Evolutionary conservation across 1,140 invertebrate species (phyloP).

Genomic region (Neodiprion lecontei): DNA sequence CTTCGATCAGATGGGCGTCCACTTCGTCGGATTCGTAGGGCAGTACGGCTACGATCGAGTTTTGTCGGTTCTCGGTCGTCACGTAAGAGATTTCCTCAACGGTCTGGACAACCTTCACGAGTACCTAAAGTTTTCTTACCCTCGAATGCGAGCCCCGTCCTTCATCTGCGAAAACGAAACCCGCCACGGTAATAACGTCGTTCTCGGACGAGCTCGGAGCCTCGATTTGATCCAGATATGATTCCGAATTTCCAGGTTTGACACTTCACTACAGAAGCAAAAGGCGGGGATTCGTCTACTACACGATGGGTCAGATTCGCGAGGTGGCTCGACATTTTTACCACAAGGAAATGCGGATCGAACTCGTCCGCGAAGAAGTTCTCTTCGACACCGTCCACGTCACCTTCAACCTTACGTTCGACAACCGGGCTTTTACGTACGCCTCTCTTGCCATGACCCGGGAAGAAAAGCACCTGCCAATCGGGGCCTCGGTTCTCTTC

Average conservation of each 20-base stretch:
- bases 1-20: conserved; percentile 89
- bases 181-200: conserved; percentile 62
- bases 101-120: conserved; percentile 97
- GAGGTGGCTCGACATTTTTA: conserved; percentile 92
- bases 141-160: conserved; percentile 89
- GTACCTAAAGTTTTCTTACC: conserved; percentile 96
- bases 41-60: conserved; percentile 95
- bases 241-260: conserved; percentile 66
- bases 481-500: conserved; percentile 88
- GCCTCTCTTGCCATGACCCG: conserved; percentile 82
- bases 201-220: no score
- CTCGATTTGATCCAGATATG: no score
- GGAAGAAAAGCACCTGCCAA: conserved; percentile 85
- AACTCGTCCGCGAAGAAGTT: conserved; percentile 84
- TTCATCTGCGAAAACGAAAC: conserved; percentile 97
- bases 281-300: conserved; percentile 91
- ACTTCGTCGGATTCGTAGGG: conserved; percentile 90
- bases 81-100: conserved; percentile 95
- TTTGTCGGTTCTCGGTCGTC: conserved; percentile 85
- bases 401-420: conserved; percentile 92
- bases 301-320: conserved; percentile 96
- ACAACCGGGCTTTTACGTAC: conserved; percentile 87
- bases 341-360: conserved; percentile 91
- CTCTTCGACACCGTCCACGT: conserved; percentile 92
- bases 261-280: conserved; percentile 94